Conservation (phyloP, 2,797 vertebrate genomes). For the Chrysolophus pictus region DNA sequence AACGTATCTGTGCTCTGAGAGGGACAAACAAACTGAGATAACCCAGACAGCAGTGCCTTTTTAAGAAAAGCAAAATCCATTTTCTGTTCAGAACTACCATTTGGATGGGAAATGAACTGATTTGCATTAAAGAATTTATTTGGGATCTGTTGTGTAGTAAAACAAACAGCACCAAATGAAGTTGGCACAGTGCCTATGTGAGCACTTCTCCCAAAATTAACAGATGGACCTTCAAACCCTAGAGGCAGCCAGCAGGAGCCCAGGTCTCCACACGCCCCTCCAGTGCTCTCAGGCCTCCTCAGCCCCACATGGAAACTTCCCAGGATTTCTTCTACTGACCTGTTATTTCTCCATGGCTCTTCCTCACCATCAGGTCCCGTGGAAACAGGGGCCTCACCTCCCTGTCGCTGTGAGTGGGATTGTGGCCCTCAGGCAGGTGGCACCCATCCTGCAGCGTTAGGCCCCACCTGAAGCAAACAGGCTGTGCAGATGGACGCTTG, state of each 20-base stretch:
- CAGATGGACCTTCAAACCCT: not conserved
- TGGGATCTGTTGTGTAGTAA: not conserved
- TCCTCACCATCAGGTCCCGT: not conserved
- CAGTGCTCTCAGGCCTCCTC: not conserved
- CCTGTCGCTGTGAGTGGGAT: not conserved
- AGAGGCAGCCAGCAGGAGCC: not conserved
- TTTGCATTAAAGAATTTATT: accelerated
- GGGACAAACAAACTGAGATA: not conserved
- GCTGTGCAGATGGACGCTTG: accelerated
- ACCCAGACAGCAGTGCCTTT: not conserved
- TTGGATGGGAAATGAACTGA: not conserved
- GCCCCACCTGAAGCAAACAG: not conserved
- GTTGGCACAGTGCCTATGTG: not conserved
- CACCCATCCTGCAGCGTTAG: not conserved
- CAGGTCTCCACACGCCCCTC: not conserved
- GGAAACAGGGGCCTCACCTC: not conserved
- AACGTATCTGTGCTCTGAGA: not conserved
- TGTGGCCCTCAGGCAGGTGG: not conserved
- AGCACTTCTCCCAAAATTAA: not conserved
- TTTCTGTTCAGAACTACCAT: not conserved
- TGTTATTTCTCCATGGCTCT: not conserved
- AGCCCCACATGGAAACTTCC: not conserved
- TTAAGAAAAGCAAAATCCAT: not conserved
- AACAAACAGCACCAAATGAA: not conserved
- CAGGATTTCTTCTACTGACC: not conserved